phyloP scores from a whole-genome alignment of 2,888 invertebrate genomes.

The Agrotis segetum region DNA sequence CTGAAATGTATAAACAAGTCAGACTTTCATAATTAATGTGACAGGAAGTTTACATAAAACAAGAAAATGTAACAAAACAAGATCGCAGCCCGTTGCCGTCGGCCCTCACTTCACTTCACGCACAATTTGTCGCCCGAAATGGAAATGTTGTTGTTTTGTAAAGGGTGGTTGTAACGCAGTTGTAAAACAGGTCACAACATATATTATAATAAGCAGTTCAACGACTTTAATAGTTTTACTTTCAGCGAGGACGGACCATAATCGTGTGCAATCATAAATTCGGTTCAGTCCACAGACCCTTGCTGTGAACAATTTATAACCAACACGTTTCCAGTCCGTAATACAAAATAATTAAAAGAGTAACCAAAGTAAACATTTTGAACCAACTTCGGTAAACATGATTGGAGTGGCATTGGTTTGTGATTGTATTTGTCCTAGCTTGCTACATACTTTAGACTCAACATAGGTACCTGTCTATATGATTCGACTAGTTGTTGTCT shows the following conservation, averaged over 20 bases:
- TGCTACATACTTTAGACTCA: constrained; percentile 21
- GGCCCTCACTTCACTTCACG: constrained; percentile 27
- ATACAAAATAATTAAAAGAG: constrained; percentile 40
- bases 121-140: constrained; percentile 52
- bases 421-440: constrained; percentile 51
- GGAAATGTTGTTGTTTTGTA: constrained; percentile 56
- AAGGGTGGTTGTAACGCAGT: constrained; percentile 50
- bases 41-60: constrained; percentile 38
- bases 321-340: constrained; percentile 45
- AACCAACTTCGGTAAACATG: constrained; percentile 36
- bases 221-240: constrained; percentile 61
- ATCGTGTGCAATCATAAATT: constrained; percentile 29
- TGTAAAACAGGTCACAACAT: constrained; percentile 60
- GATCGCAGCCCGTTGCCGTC: constrained; percentile 9
- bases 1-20: constrained; percentile 21
- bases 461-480: constrained; percentile 10
- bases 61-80: constrained; percentile 32
- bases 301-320: constrained; percentile 19
- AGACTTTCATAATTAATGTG: constrained; percentile 11
- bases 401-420: constrained; percentile 55
- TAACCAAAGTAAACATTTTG: constrained; percentile 38
- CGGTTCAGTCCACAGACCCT: constrained; percentile 14
- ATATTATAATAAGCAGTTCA: constrained; percentile 56
- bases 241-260: constrained; percentile 55
- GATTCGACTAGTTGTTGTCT: constrained; percentile 13